Conservation (phyloP, 2,888 invertebrate genomes). For the Pharmacophagus antenor region DNA sequence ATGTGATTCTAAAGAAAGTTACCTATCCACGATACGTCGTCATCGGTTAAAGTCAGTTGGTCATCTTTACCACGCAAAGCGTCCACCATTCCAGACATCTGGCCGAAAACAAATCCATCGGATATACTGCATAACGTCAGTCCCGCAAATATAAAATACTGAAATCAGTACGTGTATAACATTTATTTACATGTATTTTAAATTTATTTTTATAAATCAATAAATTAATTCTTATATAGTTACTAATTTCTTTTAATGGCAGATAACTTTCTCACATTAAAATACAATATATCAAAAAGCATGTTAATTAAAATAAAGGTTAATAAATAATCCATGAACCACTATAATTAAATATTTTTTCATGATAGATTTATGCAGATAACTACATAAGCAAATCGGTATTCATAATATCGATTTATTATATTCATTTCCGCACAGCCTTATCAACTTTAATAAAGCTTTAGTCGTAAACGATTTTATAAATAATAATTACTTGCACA, state of each 20-base stretch:
- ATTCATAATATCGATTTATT: too few species aligned
- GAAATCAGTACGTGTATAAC: background rate
- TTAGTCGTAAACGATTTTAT: background rate
- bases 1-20: background rate
- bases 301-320: too few species aligned
- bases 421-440: background rate
- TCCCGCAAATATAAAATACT: conserved; percentile 8
- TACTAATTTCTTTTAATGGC: too few species aligned
- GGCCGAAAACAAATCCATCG: conserved; percentile 33
- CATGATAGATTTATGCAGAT: too few species aligned
- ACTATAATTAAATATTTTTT: too few species aligned
- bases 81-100: conserved; percentile 34
- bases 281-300: too few species aligned
- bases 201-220: background rate
- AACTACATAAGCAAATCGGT: too few species aligned
- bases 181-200: background rate
- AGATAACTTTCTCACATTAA: too few species aligned
- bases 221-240: too few species aligned
- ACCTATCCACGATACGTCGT: conserved; percentile 34
- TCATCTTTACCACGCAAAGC: conserved; percentile 28
- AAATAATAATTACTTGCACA: background rate
- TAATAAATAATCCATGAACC: too few species aligned
- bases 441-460: background rate
- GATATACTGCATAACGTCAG: conserved; percentile 32
- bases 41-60: conserved; percentile 20